These are phyloP conservation scores for Emberiza fucata DNA, from an alignment of 2,113 vertebrate species.

Conservation along the genomic window DNA sequence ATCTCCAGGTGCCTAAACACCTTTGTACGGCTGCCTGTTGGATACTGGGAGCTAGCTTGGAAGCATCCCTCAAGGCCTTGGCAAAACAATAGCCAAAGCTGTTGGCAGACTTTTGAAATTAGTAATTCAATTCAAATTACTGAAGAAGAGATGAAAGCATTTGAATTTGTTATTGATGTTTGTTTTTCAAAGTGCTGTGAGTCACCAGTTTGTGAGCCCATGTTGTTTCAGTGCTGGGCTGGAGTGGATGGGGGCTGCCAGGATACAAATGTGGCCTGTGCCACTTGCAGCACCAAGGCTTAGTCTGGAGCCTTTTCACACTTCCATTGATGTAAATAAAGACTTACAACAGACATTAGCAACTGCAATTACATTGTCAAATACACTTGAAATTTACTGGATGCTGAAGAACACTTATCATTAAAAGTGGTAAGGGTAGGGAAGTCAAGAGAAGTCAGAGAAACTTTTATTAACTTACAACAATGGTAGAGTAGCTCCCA, in stretches of 20 bases:
- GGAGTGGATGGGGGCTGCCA: background rate
- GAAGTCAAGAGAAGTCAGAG: background rate
- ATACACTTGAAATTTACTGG: background rate
- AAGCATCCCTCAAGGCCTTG: background rate
- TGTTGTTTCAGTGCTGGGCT: background rate
- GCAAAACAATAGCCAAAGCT: background rate
- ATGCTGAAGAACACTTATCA: background rate
- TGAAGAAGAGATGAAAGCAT: background rate
- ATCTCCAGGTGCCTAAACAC: background rate
- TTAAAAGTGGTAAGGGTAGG: background rate
- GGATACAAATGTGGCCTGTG: fast-evolving
- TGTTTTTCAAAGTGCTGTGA: background rate
- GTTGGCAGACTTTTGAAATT: background rate
- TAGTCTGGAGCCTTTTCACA: background rate
- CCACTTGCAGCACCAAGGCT: background rate
- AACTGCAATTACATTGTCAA: background rate
- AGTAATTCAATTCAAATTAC: background rate
- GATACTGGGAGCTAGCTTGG: background rate
- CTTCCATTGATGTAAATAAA: background rate
- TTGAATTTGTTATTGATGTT: background rate
- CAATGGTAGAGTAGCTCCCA: background rate
- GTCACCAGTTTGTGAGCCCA: background rate
- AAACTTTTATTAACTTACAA: background rate
- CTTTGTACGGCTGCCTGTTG: background rate
- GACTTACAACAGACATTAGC: background rate